Evolutionary conservation across 2,797 vertebrate species (phyloP).

Genomic region (Phrynocephalus forsythii): DNA sequence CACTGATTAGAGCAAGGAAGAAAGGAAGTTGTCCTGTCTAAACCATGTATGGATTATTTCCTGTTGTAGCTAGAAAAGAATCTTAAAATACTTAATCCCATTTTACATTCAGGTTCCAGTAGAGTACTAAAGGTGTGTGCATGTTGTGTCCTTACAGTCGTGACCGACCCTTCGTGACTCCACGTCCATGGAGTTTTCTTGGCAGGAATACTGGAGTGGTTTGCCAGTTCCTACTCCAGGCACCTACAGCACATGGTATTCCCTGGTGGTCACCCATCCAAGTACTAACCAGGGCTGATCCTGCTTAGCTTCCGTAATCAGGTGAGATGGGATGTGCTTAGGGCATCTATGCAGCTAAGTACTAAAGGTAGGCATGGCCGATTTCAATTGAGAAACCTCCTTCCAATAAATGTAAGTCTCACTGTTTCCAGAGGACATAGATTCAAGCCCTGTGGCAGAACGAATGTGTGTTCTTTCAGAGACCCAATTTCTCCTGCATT

Average conservation of each 20-base stretch:
- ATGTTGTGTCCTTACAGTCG: no score
- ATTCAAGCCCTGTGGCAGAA: background rate
- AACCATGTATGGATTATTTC: conserved; percentile 26
- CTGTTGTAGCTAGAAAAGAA: background rate
- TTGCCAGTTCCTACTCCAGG: no score
- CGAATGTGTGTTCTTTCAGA: background rate
- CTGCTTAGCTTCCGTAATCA: no score
- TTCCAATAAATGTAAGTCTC: background rate
- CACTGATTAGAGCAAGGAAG: background rate
- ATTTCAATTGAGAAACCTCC: background rate
- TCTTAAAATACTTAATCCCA: background rate
- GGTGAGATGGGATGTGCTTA: no score
- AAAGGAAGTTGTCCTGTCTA: conserved; percentile 1
- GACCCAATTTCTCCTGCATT: background rate
- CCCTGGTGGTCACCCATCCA: no score
- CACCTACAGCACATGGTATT: no score
- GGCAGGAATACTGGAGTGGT: no score
- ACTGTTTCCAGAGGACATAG: background rate
- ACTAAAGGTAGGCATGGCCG: background rate
- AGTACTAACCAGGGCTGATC: no score
- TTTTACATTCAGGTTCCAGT: background rate
- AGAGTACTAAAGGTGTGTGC: background rate
- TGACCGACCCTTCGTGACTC: no score
- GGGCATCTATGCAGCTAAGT: background rate
- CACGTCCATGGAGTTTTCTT: no score